Conservation (phyloP, 2,888 invertebrate genomes). For the Drosophila gaucha region DNA sequence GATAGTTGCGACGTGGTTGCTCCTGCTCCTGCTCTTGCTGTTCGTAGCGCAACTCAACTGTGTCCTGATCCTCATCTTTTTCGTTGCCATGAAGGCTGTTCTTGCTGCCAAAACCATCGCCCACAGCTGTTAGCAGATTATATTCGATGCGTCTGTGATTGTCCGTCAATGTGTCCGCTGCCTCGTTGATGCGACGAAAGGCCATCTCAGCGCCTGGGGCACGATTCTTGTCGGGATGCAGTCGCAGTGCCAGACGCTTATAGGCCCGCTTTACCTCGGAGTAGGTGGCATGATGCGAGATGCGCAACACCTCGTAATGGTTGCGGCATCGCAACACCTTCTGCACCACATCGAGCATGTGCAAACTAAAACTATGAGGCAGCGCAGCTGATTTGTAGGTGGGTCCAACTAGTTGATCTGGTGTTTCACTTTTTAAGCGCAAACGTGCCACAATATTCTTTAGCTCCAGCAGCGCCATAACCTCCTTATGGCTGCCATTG, state of each 20-base stretch:
- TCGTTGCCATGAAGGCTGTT: constrained; percentile 78
- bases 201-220: constrained; percentile 93
- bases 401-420: constrained; percentile 44
- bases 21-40: constrained; percentile 89
- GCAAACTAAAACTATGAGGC: constrained; percentile 88
- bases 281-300: constrained; percentile 88
- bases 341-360: constrained; percentile 90
- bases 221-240: constrained; percentile 94
- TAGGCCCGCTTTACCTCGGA: constrained; percentile 90
- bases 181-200: constrained; percentile 93
- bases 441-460: constrained; percentile 62
- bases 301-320: constrained; percentile 91
- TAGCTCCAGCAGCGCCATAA: constrained; percentile 52
- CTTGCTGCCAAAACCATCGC: constrained; percentile 86
- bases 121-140: constrained; percentile 84
- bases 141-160: constrained; percentile 90
- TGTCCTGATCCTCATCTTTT: not conserved
- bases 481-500: constrained; percentile 16
- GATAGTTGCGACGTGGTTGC: constrained; percentile 85
- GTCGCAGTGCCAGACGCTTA: constrained; percentile 90
- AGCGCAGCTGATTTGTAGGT: constrained; percentile 50
- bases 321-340: constrained; percentile 88
- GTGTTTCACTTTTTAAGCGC: constrained; percentile 37
- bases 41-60: not conserved
- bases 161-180: constrained; percentile 91